Percentiles rank a stretch among this genome's conserved stretches.
phyloP scores from a whole-genome alignment of 2,888 invertebrate species.

The Brachyptera putata region DNA sequence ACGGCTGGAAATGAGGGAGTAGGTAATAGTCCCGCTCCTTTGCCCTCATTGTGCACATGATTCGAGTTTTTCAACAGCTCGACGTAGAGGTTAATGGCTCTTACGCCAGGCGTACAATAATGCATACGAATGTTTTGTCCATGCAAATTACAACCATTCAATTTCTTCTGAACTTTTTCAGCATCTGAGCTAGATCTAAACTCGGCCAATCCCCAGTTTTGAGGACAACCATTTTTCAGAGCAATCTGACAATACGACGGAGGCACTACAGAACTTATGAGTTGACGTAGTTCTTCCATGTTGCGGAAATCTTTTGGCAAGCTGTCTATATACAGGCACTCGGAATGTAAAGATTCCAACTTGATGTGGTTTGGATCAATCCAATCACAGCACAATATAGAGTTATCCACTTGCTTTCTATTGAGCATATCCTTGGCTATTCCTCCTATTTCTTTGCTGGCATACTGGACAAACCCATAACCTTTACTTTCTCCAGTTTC shows the following conservation, averaged over 20 bases:
- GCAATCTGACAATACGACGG: slow-evolving; percentile 53
- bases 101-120: slow-evolving; percentile 50
- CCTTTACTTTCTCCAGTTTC: slow-evolving; percentile 49
- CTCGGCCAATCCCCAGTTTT: slow-evolving; percentile 52
- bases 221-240: slow-evolving; percentile 47
- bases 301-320: slow-evolving; percentile 50
- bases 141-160: slow-evolving; percentile 43
- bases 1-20: slow-evolving; percentile 45
- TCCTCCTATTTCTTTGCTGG: slow-evolving; percentile 46
- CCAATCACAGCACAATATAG: slow-evolving; percentile 49
- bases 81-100: slow-evolving; percentile 50
- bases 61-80: slow-evolving; percentile 45
- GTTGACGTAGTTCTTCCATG: slow-evolving; percentile 47
- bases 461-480: slow-evolving; percentile 53
- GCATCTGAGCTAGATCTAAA: slow-evolving; percentile 45
- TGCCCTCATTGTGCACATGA: slow-evolving; percentile 35
- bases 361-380: slow-evolving; percentile 46
- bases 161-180: slow-evolving; percentile 42
- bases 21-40: slow-evolving; percentile 43
- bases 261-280: slow-evolving; percentile 47
- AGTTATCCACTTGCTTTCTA: slow-evolving; percentile 42
- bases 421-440: slow-evolving; percentile 46
- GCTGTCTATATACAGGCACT: slow-evolving; percentile 49
- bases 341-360: slow-evolving; percentile 49
- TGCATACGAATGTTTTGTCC: slow-evolving; percentile 46